These are phyloP conservation scores for Sphyrna mokarran DNA, from an alignment of 2,113 vertebrate species.

Conservation along the genomic window DNA sequence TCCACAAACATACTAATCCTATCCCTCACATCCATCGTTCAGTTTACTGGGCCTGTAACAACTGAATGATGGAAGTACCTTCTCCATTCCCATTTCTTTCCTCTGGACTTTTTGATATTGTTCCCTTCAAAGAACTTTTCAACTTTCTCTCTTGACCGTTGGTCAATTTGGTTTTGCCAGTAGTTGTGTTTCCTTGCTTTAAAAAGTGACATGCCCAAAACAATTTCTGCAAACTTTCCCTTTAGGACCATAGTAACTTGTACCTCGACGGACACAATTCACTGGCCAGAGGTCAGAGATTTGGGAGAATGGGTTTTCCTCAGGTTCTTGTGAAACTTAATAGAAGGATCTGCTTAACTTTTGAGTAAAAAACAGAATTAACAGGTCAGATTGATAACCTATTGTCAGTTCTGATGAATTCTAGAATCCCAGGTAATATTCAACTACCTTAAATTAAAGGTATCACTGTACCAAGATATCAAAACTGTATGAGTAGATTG, in stretches of 20 bases:
- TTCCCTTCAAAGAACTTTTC: not conserved
- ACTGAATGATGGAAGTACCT: not conserved
- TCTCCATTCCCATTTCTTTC: not conserved
- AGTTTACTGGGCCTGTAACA: not conserved
- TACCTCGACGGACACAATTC: not conserved
- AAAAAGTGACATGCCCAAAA: not conserved
- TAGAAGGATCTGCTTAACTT: not conserved
- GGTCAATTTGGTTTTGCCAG: not conserved
- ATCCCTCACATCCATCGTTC: not conserved
- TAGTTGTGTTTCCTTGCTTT: not conserved
- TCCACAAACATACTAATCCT: too few relatives aligned
- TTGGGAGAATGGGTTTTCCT: not conserved
- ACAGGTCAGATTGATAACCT: not conserved
- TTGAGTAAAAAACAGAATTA: not conserved
- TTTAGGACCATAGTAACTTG: not conserved
- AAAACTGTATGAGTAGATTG: not conserved
- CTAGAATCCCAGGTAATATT: not conserved
- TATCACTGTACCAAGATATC: not conserved
- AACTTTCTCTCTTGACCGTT: not conserved
- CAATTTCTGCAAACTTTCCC: not conserved
- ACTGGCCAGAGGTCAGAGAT: not conserved
- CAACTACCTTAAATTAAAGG: not conserved
- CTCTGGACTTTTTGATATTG: not conserved
- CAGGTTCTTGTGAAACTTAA: not conserved
- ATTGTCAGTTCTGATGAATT: not conserved